Evolutionary conservation across 1,140 invertebrate species (phyloP).

Genomic region (Gryon sp.): DNA sequence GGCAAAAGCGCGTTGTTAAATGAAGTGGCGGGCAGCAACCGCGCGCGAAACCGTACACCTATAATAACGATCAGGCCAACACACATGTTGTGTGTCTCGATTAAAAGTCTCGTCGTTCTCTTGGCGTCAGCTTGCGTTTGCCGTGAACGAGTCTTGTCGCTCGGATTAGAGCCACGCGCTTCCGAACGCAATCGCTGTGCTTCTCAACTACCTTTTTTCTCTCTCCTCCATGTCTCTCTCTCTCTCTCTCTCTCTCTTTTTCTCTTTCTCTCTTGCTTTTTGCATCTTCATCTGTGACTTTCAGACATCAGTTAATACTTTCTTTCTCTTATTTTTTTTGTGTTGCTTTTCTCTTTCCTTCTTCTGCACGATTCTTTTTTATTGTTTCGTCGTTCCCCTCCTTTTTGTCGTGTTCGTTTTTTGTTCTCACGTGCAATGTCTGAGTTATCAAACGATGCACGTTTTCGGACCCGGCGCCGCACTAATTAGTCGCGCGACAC

Average conservation of each 20-base stretch:
- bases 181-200: constrained; percentile 42
- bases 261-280: neutral
- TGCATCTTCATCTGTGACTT: constrained; percentile 14
- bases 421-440: constrained; percentile 19
- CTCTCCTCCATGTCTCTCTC: too few relatives aligned
- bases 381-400: neutral
- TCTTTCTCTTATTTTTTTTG: neutral
- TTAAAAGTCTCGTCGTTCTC: constrained; percentile 56
- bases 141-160: constrained; percentile 49
- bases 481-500: constrained; percentile 37
- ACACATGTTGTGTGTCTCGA: constrained; percentile 46
- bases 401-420: neutral
- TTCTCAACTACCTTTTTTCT: too few relatives aligned
- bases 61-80: constrained; percentile 51
- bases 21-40: constrained; percentile 55
- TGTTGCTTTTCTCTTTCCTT: neutral
- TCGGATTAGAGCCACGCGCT: constrained; percentile 60
- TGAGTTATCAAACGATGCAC: constrained; percentile 33
- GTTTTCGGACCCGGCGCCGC: constrained; percentile 34
- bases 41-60: constrained; percentile 54
- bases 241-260: constrained; percentile 1
- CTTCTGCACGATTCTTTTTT: neutral
- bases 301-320: constrained; percentile 11
- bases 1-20: constrained; percentile 39
- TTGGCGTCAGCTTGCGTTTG: constrained; percentile 20